These are phyloP conservation scores for Lagodon rhomboides DNA, from an alignment of 2,797 vertebrate genomes.

Conservation along the genomic window DNA sequence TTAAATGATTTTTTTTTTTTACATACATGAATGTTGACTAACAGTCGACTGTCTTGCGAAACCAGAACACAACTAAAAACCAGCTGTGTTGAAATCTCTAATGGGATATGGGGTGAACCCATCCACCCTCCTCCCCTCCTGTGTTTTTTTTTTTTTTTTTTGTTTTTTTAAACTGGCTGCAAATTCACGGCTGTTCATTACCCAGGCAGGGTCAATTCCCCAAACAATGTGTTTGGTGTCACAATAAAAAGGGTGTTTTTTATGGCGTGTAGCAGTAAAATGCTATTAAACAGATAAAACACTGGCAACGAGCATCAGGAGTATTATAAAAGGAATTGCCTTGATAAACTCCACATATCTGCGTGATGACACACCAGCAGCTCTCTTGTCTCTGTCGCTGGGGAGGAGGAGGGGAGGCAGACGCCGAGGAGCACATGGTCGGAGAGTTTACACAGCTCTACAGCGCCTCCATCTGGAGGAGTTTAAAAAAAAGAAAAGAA, in stretches of 20 bases:
- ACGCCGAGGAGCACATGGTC: constrained; percentile 53
- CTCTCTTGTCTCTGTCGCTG: constrained; percentile 49
- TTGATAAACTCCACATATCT: constrained; percentile 86
- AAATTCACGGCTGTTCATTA: constrained; percentile 87
- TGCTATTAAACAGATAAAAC: constrained; percentile 87
- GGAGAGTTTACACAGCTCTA: constrained; percentile 36
- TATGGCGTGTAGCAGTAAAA: constrained; percentile 80
- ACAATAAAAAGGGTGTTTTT: constrained; percentile 84
- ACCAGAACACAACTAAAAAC: constrained; percentile 29
- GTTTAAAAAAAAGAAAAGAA: background rate
- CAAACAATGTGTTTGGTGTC: constrained; percentile 84
- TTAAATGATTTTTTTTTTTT: no score
- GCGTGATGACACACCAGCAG: constrained; percentile 74
- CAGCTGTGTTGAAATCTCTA: constrained; percentile 41
- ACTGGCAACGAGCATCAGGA: constrained; percentile 82
- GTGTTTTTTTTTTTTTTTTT: constrained; percentile 19
- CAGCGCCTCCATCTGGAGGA: constrained; percentile 66
- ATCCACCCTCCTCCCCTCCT: constrained; percentile 11
- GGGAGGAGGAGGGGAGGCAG: constrained; percentile 32
- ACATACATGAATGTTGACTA: constrained; percentile 3
- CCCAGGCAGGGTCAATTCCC: constrained; percentile 83
- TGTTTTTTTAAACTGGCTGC: constrained; percentile 67
- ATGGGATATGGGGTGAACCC: constrained; percentile 23
- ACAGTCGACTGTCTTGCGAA: background rate
- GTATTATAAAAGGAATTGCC: constrained; percentile 86